Evolutionary conservation across 2,888 invertebrate genomes (phyloP), one percentile per base, ranked within the genome.

Genomic region (Troides oblongomaculatus): DNA sequence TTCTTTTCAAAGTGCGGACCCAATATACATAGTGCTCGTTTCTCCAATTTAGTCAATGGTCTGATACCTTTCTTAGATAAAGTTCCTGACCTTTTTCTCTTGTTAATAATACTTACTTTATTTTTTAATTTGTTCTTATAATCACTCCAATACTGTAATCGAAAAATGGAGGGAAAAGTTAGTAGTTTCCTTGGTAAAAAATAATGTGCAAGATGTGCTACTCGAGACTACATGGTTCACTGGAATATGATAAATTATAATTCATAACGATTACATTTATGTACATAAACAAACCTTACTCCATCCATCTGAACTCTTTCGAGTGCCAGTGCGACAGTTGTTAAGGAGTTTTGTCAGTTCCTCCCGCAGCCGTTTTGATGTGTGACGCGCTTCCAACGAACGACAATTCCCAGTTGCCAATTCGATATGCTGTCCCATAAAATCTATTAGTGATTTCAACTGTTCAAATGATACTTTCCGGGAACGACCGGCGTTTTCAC

Each of bases 111-210:
- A 56, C 74, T 79, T 1, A 83, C 74, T 78, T 87, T 88, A 53
- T 85, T 88, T 68, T 88, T 89, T 36, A 89, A 71, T 75, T 88
- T 89, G 68, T 85, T 87, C 71, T 89, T 88, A 72, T 85, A 89
- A 72, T 89, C 89, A 79, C 88, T 89, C 89, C 89, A 89, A 63
- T 88, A 88, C 89, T 89, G 74, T n/a, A 82, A 59, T 17, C 21
- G n/a, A 62, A 21, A 39, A 39, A 39, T 39, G 7, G 39, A 39
- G 39, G 10, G 10, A 39, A 8, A 39, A 39, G 7, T 39, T 10
- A 10, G 7, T 39, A 10, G 7, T 39, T 39, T 6, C 39, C 39
- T 39, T 39, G 39, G 10, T 39, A 8, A 39, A 7, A 39, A 39
- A 39, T 39, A 10, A 10, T 8, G 8, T 39, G 39, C 39, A 39